Base-by-base conservation (phyloP, 2,113 vertebrate genomes). In the Festucalex cinctus region DNA sequence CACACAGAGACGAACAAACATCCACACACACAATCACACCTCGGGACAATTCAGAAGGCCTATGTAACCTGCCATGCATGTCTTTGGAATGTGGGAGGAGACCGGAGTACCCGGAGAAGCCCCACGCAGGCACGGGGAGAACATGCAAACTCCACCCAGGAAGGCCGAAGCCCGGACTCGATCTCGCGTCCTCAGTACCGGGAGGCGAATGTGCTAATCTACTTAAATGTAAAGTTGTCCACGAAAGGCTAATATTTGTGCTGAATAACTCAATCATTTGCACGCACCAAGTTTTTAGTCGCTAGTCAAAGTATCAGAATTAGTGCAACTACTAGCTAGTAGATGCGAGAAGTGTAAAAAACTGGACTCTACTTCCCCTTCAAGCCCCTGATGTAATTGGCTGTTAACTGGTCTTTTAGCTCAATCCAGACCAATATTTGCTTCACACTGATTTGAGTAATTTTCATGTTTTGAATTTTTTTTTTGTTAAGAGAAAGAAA, bases 311-410 rank as follows among this genome's bases (percentile, higher is more conserved):
- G 32, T 22, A 60, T 24, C 13, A 13, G 19, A 39, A 62, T 61
- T 61, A 61, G n/a, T 62, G 59, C 59, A 61, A 61, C 35, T 24
- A 41, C n/a, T 24, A 61, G 59, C 37, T 62, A 62, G 20, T 60
- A 14, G 59, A 41, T 41, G 59, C 37, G 41, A 62, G 17, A 5
- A 14, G 22, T 62, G 39, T 62, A 43, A 43, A 43, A 26, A 24
- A 39, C 39, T 43, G 60, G 13, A 62, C 16, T 62, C 22, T 6
- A 43, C 39, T 62, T 43, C 22, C 22, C 37, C 12, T 17, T 43
- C 5, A 43, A 43, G 4, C n/a, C 36, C 35, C 20, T 60, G 37
- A 62, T 16, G n/a, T 24, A 35, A 62, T 22, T 41, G 59, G 59
- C 12, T 62, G n/a, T 57, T 57, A 3, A 14, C 16, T 57, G 14